Evolutionary conservation across 1,140 invertebrate species (phyloP), one percentile per base, ranked within the genome.

Genomic region (Adelges cooleyi): DNA sequence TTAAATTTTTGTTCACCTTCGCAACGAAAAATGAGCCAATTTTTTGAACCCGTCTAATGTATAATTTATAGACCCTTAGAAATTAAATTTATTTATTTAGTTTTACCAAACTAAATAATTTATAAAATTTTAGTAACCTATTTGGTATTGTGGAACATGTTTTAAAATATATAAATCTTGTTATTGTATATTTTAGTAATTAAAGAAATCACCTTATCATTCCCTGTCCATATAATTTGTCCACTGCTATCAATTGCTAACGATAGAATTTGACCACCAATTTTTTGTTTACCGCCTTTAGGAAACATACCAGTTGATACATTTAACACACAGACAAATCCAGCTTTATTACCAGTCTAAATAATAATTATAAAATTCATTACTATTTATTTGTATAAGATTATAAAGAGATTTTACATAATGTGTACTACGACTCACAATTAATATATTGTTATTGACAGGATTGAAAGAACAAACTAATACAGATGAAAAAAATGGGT

Each of bases 391-490:
- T n/a, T n/a, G n/a, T n/a, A n/a, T n/a, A 33, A 33, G 29, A 33
- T 5, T 23, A 36, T 42, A 44, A 44, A 27, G 4, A 53, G 25
- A 27, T 40, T 18, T 22, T 13, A 62, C 15, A 67, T 18, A 33
- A 42, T 50, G 25, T 20, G 25, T 20, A 10, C 22, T 50, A 54
- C 27, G 65, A 80, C 80, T 82, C 86, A 88, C 86, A 72, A 90
- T 80, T 70, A 92, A 83, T 77, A 92, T 84, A 77, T 94, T 93
- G 72, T 92, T 92, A 74, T 94, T 94, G 20, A 83, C 79, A 1
- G 90, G 89, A 73, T 90, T 86, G 75, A 93, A 93, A 25, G 82
- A 78, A 74, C 87, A 90, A 68, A 82, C 87, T 1, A 87, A 76
- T 46, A 90, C 77, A 72, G 86, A 82, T 15, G 80, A 77, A 42